Conservation (phyloP, 2,113 vertebrate genomes). For the Callipepla squamata region DNA sequence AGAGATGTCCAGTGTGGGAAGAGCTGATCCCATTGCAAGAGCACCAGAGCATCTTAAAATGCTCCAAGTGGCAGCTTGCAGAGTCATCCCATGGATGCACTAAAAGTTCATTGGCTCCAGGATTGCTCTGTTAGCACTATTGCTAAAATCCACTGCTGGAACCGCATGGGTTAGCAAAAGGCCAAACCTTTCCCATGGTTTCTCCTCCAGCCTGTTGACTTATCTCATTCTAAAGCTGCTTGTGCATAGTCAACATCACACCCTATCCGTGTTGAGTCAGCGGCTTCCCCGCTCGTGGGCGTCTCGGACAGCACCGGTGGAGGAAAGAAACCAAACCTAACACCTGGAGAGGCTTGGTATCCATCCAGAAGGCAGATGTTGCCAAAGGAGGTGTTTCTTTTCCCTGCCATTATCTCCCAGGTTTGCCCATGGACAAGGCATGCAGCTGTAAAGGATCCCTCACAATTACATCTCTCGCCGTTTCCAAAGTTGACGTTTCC, state of each 20-base stretch:
- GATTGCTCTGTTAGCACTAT: neutral
- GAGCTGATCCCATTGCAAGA: neutral
- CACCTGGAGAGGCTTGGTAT: neutral
- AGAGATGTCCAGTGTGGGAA: neutral
- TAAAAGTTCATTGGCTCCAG: neutral
- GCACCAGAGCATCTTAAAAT: neutral
- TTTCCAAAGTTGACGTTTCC: conserved; percentile 8
- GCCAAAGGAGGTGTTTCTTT: neutral
- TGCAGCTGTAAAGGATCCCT: neutral
- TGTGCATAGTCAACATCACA: neutral
- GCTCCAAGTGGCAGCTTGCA: neutral
- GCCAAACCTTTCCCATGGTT: neutral
- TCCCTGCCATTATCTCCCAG: neutral
- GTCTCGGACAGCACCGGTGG: neutral
- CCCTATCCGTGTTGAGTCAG: neutral
- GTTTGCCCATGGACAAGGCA: accelerated
- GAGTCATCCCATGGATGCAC: neutral
- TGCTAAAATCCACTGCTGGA: neutral
- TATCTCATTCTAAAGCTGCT: neutral
- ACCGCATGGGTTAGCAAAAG: neutral
- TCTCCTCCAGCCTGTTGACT: conserved; percentile 11
- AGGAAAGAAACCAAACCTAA: neutral
- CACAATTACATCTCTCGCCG: accelerated
- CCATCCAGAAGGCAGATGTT: neutral
- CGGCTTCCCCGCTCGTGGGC: neutral